phyloP scores from a whole-genome alignment of 2,888 invertebrate genomes.

The Chymomyza fuscimana region DNA sequence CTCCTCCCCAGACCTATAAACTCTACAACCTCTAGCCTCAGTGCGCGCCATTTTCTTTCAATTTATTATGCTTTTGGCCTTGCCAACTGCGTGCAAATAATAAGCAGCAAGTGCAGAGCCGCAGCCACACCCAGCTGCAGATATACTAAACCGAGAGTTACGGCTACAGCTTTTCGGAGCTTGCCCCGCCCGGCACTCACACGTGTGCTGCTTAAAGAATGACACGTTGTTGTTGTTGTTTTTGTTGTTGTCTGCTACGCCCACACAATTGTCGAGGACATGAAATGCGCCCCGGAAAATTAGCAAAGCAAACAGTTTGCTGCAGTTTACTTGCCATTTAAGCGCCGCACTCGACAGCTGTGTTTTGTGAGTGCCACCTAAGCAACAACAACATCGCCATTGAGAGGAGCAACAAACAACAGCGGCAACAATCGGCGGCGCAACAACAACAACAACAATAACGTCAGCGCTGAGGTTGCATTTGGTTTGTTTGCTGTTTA shows the following conservation, averaged over 20 bases:
- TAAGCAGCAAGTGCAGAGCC: constrained; percentile 71
- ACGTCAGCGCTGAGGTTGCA: constrained; percentile 40
- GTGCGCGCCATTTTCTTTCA: constrained; percentile 37
- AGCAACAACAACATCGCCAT: constrained; percentile 19
- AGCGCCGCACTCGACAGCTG: constrained; percentile 70
- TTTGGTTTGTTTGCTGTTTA: background rate
- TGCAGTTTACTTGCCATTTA: constrained; percentile 75
- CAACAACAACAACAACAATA: constrained; percentile 8
- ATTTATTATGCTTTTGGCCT: constrained; percentile 74
- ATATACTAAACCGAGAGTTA: background rate
- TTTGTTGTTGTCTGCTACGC: constrained; percentile 35
- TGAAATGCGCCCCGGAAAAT: constrained; percentile 51
- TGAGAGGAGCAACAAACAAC: background rate
- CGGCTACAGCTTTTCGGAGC: background rate
- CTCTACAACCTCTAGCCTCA: background rate
- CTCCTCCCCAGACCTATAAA: background rate
- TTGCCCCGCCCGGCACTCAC: background rate
- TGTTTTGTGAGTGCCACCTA: constrained; percentile 60
- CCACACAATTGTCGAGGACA: constrained; percentile 60
- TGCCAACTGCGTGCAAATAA: constrained; percentile 68
- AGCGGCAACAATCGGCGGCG: constrained; percentile 17
- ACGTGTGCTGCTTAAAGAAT: background rate
- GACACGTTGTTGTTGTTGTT: constrained; percentile 7
- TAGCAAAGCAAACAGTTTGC: constrained; percentile 71
- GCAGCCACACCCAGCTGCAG: constrained; percentile 41